Evolutionary conservation across 2,888 invertebrate genomes (phyloP).

Genomic region (Thalpophila matura): DNA sequence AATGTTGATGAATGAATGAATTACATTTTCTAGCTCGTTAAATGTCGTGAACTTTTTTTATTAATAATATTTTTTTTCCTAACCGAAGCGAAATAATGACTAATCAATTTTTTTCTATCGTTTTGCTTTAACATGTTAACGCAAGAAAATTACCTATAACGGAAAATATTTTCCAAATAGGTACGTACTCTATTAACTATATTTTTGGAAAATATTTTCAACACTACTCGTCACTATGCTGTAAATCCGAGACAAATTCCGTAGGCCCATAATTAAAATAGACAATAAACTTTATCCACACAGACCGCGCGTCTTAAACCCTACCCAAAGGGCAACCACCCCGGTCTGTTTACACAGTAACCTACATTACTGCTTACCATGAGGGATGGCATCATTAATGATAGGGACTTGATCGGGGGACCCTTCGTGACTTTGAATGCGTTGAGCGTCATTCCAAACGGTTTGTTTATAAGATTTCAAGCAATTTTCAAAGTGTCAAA

Average conservation of each 20-base stretch:
- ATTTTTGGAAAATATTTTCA: too few relatives aligned
- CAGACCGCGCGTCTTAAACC: slow-evolving; percentile 68
- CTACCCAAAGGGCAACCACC: slow-evolving; percentile 79
- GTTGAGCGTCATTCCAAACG: slow-evolving; percentile 77
- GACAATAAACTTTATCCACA: slow-evolving; percentile 71
- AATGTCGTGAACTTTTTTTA: too few relatives aligned
- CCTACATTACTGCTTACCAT: slow-evolving; percentile 86
- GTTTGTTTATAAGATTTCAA: slow-evolving; percentile 76
- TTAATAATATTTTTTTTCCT: too few relatives aligned
- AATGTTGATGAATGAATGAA: too few relatives aligned
- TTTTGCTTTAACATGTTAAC: neutral
- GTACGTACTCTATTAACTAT: too few relatives aligned
- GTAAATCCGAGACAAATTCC: slow-evolving; percentile 39
- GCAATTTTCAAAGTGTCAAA: slow-evolving; percentile 53
- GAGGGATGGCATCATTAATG: slow-evolving; percentile 89
- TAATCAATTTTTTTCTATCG: too few relatives aligned
- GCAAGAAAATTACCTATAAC: neutral
- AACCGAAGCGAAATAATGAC: too few relatives aligned
- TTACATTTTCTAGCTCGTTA: too few relatives aligned
- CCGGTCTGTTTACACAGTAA: slow-evolving; percentile 89
- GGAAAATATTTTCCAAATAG: slow-evolving; percentile 1
- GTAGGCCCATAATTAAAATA: slow-evolving; percentile 70
- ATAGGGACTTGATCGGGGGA: slow-evolving; percentile 85
- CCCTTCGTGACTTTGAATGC: slow-evolving; percentile 89
- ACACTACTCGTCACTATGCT: slow-evolving; percentile 26